Percentiles rank a stretch among this genome's conserved stretches.
Conservation (phyloP, 2,888 invertebrate species). For the Caenorhabditis auriculariae region DNA sequence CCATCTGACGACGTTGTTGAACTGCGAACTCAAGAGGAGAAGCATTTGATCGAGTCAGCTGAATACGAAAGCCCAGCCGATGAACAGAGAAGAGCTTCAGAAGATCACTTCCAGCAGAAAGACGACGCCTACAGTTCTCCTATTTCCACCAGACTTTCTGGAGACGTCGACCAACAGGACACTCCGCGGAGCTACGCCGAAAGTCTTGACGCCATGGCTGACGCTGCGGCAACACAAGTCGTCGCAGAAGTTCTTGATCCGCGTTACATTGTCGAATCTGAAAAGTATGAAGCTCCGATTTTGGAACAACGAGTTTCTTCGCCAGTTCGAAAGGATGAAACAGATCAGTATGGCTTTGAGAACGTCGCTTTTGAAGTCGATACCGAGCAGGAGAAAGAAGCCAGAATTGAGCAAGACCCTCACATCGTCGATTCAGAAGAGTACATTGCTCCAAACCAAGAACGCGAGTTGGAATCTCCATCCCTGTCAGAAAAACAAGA, state of each 20-base stretch:
- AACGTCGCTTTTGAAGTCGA: slow-evolving; percentile 6
- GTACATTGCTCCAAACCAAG: neutral
- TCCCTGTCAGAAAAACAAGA: slow-evolving; percentile 10
- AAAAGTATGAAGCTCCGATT: slow-evolving; percentile 6
- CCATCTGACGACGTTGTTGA: too few relatives aligned
- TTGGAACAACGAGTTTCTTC: slow-evolving; percentile 14
- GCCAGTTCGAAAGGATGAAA: slow-evolving; percentile 6
- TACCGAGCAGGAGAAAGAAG: neutral
- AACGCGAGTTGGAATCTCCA: slow-evolving; percentile 4
- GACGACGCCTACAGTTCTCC: too few relatives aligned
- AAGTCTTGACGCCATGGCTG: too few relatives aligned
- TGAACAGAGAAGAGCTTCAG: too few relatives aligned
- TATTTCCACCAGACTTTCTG: too few relatives aligned
- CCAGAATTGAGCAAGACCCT: slow-evolving; percentile 4
- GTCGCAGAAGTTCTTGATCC: too few relatives aligned
- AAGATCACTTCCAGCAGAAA: too few relatives aligned
- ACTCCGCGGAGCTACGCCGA: too few relatives aligned
- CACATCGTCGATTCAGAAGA: slow-evolving; percentile 10
- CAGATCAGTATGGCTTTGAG: neutral
- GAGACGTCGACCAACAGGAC: too few relatives aligned
- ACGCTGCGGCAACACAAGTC: too few relatives aligned
- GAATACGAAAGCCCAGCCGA: slow-evolving; percentile 8
- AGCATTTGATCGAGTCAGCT: slow-evolving; percentile 17
- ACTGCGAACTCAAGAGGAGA: slow-evolving; percentile 9
- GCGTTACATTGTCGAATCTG: slow-evolving; percentile 15